Conservation (phyloP, 2,888 invertebrate species). For the Apotomis betuletana region DNA sequence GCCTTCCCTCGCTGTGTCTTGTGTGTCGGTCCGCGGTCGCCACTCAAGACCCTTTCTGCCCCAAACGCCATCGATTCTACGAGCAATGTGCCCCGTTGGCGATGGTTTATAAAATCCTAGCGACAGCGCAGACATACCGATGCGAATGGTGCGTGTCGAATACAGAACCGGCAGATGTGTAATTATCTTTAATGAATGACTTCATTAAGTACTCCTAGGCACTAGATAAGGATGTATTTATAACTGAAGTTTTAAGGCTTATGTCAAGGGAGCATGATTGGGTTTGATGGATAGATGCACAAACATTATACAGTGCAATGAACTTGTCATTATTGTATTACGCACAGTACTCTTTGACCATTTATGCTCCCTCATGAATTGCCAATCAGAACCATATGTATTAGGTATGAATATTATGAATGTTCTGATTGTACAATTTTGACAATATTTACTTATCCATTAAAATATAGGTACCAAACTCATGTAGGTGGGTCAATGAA, state of each 20-base stretch:
- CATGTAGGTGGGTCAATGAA: too few relatives aligned
- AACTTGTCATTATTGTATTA: constrained; percentile 25
- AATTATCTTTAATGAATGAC: constrained; percentile 47
- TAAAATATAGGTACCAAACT: too few relatives aligned
- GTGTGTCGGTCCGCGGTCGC: too few relatives aligned
- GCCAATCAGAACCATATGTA: too few relatives aligned
- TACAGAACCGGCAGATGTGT: constrained; percentile 35
- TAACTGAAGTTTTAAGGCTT: background rate
- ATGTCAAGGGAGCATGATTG: constrained; percentile 2
- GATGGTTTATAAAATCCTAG: background rate
- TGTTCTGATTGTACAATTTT: too few relatives aligned
- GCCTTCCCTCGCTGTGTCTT: too few relatives aligned
- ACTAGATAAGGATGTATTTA: constrained; percentile 23
- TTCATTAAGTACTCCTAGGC: constrained; percentile 42
- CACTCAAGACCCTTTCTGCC: too few relatives aligned
- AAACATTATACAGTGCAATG: constrained; percentile 11
- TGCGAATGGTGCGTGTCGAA: background rate
- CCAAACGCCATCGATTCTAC: too few relatives aligned
- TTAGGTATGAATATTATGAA: too few relatives aligned
- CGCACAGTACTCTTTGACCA: constrained; percentile 33
- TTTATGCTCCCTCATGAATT: constrained; percentile 11
- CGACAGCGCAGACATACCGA: background rate
- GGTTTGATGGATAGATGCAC: background rate
- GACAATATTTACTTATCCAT: too few relatives aligned
- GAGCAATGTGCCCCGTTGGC: background rate